These are phyloP conservation scores for Campylomormyrus numenius DNA, from an alignment of 2,113 vertebrate species.

Conservation along the genomic window DNA sequence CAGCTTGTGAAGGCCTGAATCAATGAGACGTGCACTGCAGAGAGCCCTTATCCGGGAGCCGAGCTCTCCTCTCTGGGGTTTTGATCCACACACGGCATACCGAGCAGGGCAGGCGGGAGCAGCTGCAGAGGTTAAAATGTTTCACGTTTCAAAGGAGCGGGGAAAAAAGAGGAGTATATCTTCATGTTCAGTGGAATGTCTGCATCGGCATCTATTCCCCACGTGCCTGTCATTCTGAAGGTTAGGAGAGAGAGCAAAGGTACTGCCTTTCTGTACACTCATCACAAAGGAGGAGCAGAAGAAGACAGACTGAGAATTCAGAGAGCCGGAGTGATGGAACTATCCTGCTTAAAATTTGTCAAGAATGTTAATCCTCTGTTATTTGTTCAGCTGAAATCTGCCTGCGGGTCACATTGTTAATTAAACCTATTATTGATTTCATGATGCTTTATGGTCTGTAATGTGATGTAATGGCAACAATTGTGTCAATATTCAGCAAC, in stretches of 20 bases:
- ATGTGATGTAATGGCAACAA: neutral
- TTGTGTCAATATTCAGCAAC: neutral
- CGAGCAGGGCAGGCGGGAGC: constrained; percentile 61
- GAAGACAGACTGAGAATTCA: neutral
- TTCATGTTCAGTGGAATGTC: constrained; percentile 63
- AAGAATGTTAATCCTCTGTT: neutral
- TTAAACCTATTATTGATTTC: neutral
- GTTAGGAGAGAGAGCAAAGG: constrained; percentile 51
- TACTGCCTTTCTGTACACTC: constrained; percentile 36
- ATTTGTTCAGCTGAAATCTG: neutral
- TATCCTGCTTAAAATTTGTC: constrained; percentile 1
- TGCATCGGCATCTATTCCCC: constrained; percentile 62
- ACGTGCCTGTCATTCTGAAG: constrained; percentile 64
- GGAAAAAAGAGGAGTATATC: constrained; percentile 59
- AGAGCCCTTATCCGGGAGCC: constrained; percentile 60
- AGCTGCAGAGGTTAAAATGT: constrained; percentile 70
- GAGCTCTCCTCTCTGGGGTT: constrained; percentile 44
- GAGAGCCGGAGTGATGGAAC: neutral
- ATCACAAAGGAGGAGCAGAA: constrained; percentile 16
- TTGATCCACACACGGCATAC: constrained; percentile 52
- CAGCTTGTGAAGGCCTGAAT: constrained; percentile 63
- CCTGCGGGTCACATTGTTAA: neutral
- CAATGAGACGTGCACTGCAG: constrained; percentile 58
- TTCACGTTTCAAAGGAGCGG: constrained; percentile 66
- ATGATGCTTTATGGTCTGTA: neutral